Base-by-base conservation (phyloP, 2,888 invertebrate genomes). In the Agrochola lota region DNA sequence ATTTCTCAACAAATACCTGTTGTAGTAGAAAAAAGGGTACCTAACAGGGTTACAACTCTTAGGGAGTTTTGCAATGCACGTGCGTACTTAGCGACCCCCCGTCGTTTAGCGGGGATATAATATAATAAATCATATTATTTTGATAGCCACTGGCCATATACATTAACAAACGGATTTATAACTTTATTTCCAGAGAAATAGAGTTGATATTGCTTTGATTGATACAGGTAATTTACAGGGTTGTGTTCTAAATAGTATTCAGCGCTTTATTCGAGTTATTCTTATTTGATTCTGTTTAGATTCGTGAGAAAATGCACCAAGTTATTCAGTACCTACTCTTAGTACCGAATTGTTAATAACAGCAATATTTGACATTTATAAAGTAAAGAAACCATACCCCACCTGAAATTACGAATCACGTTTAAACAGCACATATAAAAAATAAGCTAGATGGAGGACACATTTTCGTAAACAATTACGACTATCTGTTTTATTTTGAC, bases 91-190 rank as follows among this genome's bases (percentile, higher is more conserved):
- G 49, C 30, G n/a, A 52, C 26, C 83, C 63, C 78, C 49, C 17
- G 46, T 57, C 23, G 20, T 30, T 62, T 35, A 49, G 17, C 35
- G 11, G 35, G 49, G 1, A 62, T 17, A 62, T 11, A 63, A 57
- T 63, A 62, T 23, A 62, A 81, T 63, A 83, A 74, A 74, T 62
- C 55, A 63, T 30, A 78, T 76, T 75, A 74, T 76, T 73, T 74
- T 35, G 43, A 17, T 43, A 46, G 20, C 59, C 17, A 73, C 43
- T 26, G 43, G 30, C 4, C n/a, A 52, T 60, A 55, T 35, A 23
- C 7, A 75, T 11, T 46, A 6, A 1, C 63, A 43, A 43, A 6
- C 11, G 40, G n/a, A 26, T n/a, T 74, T 76, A 40, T 0, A 43
- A 57, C 57, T 30, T 63, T 63, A 64, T 77, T 11, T 9, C 0